Evolutionary conservation across 1,140 invertebrate genomes (phyloP).

Genomic region (Mycetomoellerius zeteki): DNA sequence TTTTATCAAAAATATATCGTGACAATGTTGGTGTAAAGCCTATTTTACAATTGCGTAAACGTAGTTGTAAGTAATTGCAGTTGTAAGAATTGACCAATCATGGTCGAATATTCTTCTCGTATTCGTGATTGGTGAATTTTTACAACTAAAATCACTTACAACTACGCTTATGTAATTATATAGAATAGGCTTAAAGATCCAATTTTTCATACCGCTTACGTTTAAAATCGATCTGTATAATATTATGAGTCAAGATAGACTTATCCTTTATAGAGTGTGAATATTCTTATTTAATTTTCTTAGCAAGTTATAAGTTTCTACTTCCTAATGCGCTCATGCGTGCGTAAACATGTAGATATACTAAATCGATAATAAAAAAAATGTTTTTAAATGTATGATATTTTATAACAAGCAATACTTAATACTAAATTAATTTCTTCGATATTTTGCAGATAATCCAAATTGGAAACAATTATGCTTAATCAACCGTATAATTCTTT

Average conservation of each 20-base stretch:
- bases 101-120: no score
- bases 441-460: slow-evolving; percentile 2
- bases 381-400: no score
- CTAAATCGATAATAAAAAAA: no score
- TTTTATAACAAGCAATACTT: neutral
- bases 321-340: neutral
- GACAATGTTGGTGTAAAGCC: neutral
- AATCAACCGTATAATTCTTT: slow-evolving; percentile 10
- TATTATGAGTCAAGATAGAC: slow-evolving; percentile 15
- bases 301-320: neutral
- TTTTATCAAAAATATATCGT: neutral
- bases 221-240: neutral
- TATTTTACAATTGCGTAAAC: no score
- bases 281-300: slow-evolving; percentile 15
- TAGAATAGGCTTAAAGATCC: no score
- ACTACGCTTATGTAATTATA: no score
- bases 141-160: no score
- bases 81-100: no score
- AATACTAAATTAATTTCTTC: slow-evolving; percentile 35
- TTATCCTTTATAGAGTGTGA: neutral
- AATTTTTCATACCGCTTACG: slow-evolving; percentile 19
- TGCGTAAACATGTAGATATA: neutral
- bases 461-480: slow-evolving; percentile 4
- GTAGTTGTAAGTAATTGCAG: no score
- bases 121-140: no score